phyloP scores from a whole-genome alignment of 2,113 vertebrate genomes.

The Dissostichus mawsoni region DNA sequence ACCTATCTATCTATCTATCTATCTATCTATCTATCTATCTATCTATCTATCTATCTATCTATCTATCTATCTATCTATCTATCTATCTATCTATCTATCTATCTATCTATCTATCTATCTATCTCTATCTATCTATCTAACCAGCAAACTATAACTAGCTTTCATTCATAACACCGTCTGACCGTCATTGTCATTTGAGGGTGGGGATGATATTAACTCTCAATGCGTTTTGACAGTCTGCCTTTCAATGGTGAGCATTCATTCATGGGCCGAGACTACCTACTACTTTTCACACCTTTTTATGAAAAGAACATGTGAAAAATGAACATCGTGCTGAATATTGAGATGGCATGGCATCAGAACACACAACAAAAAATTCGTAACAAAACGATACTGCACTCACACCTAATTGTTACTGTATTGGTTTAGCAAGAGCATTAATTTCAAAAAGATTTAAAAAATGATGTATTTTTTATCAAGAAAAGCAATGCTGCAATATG shows the following conservation, averaged over 20 bases:
- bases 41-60: too few relatives aligned
- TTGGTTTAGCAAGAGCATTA: not conserved
- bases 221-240: constrained; percentile 15
- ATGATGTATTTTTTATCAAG: not conserved
- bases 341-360: not conserved
- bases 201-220: constrained; percentile 35
- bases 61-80: too few relatives aligned
- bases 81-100: too few relatives aligned
- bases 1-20: too few relatives aligned
- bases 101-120: too few relatives aligned
- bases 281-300: constrained; percentile 16
- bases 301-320: not conserved
- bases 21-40: too few relatives aligned
- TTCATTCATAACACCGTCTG: constrained; percentile 51
- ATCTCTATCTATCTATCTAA: too few relatives aligned
- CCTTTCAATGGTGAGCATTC: constrained; percentile 20
- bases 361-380: not conserved
- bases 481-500: not conserved
- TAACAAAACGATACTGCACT: not conserved
- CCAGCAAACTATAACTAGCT: constrained; percentile 11
- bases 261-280: constrained; percentile 5
- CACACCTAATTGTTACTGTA: constrained; percentile 4
- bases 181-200: constrained; percentile 47
- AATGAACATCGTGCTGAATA: not conserved
- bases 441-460: not conserved